Percentiles rank a stretch among this genome's conserved stretches.
Evolutionary conservation across 2,888 invertebrate species (phyloP).

Genomic region (Orthonychiurus folsomi): DNA sequence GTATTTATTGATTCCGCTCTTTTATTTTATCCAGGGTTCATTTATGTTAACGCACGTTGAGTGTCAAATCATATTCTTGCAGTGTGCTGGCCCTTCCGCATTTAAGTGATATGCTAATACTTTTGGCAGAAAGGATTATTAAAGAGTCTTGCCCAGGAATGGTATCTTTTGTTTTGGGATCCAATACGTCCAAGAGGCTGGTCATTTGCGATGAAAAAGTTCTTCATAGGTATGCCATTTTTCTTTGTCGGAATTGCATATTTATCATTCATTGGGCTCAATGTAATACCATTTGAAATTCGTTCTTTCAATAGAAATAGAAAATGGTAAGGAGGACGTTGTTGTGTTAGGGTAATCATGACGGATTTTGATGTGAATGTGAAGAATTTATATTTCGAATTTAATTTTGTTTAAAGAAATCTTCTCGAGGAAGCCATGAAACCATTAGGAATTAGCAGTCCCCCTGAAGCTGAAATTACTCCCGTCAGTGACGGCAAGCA

Average conservation of each 20-base stretch:
- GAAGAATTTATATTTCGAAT: too few relatives aligned
- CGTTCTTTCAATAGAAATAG: slow-evolving; percentile 1
- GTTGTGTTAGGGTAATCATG: background rate
- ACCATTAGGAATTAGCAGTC: too few relatives aligned
- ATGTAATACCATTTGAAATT: too few relatives aligned
- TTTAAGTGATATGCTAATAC: background rate
- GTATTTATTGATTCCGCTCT: background rate
- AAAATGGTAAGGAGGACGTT: background rate
- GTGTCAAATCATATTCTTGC: background rate
- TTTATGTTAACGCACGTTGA: background rate
- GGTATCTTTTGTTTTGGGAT: slow-evolving; percentile 1
- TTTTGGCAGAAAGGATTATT: background rate
- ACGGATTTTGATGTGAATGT: too few relatives aligned
- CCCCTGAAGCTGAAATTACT: too few relatives aligned
- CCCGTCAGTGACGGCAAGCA: too few relatives aligned
- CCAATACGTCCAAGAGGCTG: background rate
- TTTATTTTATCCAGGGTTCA: too few relatives aligned
- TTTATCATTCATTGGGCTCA: too few relatives aligned
- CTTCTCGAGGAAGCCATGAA: too few relatives aligned
- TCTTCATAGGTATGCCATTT: slow-evolving; percentile 2
- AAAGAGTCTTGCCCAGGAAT: background rate
- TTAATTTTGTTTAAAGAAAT: too few relatives aligned
- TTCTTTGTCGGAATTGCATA: too few relatives aligned
- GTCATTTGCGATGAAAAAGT: slow-evolving; percentile 4
- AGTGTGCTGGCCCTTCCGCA: background rate